These are phyloP conservation scores for Hirudo medicinalis DNA, from an alignment of 1,140 invertebrate species.

Conservation along the genomic window DNA sequence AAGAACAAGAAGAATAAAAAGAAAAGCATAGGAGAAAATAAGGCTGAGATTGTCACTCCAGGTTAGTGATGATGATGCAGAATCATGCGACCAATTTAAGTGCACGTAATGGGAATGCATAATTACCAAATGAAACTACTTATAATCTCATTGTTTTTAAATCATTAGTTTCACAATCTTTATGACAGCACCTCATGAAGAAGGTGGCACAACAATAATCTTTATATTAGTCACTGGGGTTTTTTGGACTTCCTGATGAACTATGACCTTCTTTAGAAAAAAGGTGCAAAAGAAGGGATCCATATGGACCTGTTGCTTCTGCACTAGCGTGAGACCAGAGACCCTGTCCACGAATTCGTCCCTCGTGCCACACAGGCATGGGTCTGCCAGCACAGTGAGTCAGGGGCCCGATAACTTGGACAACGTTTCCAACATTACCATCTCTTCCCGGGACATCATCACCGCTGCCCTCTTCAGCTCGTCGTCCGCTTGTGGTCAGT, in stretches of 20 bases:
- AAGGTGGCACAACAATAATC: not conserved
- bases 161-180: not conserved
- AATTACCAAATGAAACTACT: not conserved
- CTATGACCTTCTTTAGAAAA: not conserved
- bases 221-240: not conserved
- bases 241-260: not conserved
- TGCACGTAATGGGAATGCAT: not conserved
- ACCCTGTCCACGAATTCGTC: not conserved
- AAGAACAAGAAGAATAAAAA: too few relatives aligned
- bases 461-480: not conserved
- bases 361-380: not conserved
- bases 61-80: not conserved
- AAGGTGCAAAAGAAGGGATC: conserved; percentile 1
- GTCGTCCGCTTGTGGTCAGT: not conserved
- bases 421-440: conserved; percentile 1
- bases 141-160: not conserved
- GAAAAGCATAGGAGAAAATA: not conserved
- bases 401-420: not conserved
- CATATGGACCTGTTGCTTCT: not conserved
- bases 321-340: not conserved
- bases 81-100: not conserved
- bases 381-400: not conserved
- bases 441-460: not conserved
- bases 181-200: not conserved
- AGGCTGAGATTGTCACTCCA: not conserved